Evolutionary conservation across 2,888 invertebrate genomes (phyloP), one percentile per base, ranked within the genome.

Genomic region (Bhutanitis thaidina): DNA sequence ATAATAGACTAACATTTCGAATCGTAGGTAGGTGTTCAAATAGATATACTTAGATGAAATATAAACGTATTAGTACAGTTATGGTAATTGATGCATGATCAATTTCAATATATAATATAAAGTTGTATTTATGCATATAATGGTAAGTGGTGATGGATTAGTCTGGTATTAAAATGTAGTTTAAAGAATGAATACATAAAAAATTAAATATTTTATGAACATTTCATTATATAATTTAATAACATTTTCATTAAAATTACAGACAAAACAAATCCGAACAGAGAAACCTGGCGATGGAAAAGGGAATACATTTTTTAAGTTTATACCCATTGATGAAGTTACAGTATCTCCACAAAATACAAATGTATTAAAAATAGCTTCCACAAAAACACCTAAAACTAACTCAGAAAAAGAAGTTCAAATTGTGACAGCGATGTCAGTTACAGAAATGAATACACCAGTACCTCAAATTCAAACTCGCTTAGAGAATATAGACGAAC

Each of bases 261-360:
- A 91, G 91, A 91, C 91, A 53, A 79, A 90, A 75, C 78, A 87
- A 82, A 90, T 91, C 59, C 79, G 89, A 54, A 90, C 90, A 16
- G 90, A 90, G 76, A 89, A 76, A 61, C 89, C 90, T 52, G 71
- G 61, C 57, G 80, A 82, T 59, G 84, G 75, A 59, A 79, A 68
- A 56, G 81, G 77, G 60, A 77, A 69, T 55, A 70, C 85, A 43
- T 72, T 88, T 61, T 88, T 90, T 68, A 90, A 84, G 73, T 89
- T 82, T 56, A 88, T 89, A 75, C 87, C 87, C 29, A 84, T 87
- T 58, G 86, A 90, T 49, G 84, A 90, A 71, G 77, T 90, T 13
- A 80, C 72, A 53, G 71, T 76, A 49, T 58, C 69, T 61, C 69
- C 72, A 61, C 82, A 81, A 69, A 80, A 82, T 56, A 75, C 88